A percentile compares a stretch with the other conserved stretches of the same genome.
Conservation (phyloP, 2,797 vertebrate genomes). For the Hephaestus fuliginosus region DNA sequence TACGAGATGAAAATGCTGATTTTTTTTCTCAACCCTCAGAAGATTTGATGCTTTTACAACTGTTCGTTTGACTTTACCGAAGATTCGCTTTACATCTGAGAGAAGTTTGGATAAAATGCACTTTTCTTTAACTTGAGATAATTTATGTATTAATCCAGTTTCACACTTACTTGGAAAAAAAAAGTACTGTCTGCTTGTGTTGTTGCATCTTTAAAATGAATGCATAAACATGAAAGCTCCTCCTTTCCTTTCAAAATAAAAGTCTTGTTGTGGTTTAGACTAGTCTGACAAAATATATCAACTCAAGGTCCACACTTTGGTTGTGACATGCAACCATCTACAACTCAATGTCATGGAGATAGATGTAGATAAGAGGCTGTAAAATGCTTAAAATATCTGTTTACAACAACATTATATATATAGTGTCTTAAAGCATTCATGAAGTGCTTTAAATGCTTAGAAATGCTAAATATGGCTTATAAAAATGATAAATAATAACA, state of each 20-base stretch:
- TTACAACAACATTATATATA: neutral
- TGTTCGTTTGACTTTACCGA: conserved; percentile 6
- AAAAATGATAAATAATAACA: neutral
- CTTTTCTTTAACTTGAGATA: conserved; percentile 1
- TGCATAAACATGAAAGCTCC: neutral
- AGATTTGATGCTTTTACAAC: conserved; percentile 27
- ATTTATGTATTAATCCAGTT: neutral
- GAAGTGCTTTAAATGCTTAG: neutral
- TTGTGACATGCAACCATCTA: too few species aligned
- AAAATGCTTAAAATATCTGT: neutral
- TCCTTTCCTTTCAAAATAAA: neutral
- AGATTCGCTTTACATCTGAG: neutral
- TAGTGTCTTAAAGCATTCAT: neutral
- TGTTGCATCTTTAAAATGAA: neutral
- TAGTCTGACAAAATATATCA: neutral
- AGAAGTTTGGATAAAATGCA: conserved; percentile 3
- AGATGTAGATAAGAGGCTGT: too few species aligned
- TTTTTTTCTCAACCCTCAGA: conserved; percentile 13
- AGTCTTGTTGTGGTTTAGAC: neutral
- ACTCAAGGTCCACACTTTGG: neutral
- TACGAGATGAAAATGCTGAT: conserved; percentile 24
- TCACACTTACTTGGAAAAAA: neutral
- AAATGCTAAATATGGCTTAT: neutral
- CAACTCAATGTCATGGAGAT: too few species aligned
- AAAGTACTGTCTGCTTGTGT: neutral